Evolutionary conservation across 2,888 invertebrate genomes (phyloP).

Genomic region (Idaea dimidiata): DNA sequence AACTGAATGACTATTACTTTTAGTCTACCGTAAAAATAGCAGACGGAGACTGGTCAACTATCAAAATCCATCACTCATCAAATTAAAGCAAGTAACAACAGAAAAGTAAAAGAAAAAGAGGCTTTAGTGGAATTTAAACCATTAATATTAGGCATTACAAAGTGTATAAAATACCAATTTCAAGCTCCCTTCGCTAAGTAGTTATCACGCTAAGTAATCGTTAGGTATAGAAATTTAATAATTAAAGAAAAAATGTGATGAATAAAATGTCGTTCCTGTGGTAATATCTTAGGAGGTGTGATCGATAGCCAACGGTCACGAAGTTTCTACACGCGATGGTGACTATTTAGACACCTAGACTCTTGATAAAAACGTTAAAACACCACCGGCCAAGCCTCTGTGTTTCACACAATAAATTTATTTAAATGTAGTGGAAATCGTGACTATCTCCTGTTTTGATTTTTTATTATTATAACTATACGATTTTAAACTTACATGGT

Average conservation of each 20-base stretch:
- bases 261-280: slow-evolving; percentile 38
- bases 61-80: no score
- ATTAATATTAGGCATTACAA: no score
- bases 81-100: no score
- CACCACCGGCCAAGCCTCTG: not conserved
- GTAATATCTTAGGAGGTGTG: slow-evolving; percentile 62
- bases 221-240: slow-evolving; percentile 16
- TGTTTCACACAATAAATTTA: slow-evolving; percentile 51
- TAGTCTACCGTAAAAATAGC: no score
- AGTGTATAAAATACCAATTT: not conserved
- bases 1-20: no score
- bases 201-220: not conserved
- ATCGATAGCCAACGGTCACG: slow-evolving; percentile 70
- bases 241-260: slow-evolving; percentile 41
- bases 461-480: not conserved
- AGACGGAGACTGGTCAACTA: no score
- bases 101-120: no score
- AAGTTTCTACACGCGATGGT: slow-evolving; percentile 42
- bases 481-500: no score
- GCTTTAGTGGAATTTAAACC: no score
- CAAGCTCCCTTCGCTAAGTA: not conserved
- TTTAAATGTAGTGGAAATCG: slow-evolving; percentile 65
- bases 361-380: slow-evolving; percentile 44
- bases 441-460: slow-evolving; percentile 32
- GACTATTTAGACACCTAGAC: slow-evolving; percentile 50